Conservation (phyloP, 2,888 invertebrate genomes). For the Ochropleura plecta region DNA sequence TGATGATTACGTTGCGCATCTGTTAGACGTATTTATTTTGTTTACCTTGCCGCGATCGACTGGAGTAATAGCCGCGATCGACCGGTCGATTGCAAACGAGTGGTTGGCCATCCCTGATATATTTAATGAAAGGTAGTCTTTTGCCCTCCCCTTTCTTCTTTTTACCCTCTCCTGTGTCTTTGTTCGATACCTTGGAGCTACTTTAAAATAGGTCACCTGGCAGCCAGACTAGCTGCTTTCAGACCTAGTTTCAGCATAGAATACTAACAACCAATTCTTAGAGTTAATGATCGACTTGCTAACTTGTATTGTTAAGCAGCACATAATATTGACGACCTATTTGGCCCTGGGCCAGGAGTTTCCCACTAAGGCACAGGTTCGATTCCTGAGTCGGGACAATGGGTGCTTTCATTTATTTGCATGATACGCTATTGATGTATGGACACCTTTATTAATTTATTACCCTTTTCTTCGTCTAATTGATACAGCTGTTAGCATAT, state of each 20-base stretch:
- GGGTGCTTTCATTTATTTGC: slow-evolving; percentile 40
- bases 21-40: too few relatives aligned
- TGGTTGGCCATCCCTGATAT: too few relatives aligned
- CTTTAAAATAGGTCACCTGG: slow-evolving; percentile 4
- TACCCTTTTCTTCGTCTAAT: not conserved
- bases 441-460: slow-evolving; percentile 6
- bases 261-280: slow-evolving; percentile 41
- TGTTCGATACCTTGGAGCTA: not conserved
- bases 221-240: slow-evolving; percentile 1
- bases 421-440: slow-evolving; percentile 20
- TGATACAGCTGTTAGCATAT: not conserved
- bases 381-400: slow-evolving; percentile 32
- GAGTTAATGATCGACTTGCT: slow-evolving; percentile 40
- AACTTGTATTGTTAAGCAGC: slow-evolving; percentile 24
- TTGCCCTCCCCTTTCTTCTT: too few relatives aligned
- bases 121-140: too few relatives aligned
- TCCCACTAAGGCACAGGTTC: slow-evolving; percentile 16
- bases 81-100: too few relatives aligned
- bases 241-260: slow-evolving; percentile 27
- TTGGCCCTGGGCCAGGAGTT: slow-evolving; percentile 48
- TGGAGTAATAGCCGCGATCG: too few relatives aligned
- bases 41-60: too few relatives aligned
- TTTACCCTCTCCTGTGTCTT: too few relatives aligned
- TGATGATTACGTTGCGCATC: too few relatives aligned
- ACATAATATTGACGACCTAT: slow-evolving; percentile 28